Base-by-base conservation (phyloP, 2,888 invertebrate species). In the Stenichneumon culpator region DNA sequence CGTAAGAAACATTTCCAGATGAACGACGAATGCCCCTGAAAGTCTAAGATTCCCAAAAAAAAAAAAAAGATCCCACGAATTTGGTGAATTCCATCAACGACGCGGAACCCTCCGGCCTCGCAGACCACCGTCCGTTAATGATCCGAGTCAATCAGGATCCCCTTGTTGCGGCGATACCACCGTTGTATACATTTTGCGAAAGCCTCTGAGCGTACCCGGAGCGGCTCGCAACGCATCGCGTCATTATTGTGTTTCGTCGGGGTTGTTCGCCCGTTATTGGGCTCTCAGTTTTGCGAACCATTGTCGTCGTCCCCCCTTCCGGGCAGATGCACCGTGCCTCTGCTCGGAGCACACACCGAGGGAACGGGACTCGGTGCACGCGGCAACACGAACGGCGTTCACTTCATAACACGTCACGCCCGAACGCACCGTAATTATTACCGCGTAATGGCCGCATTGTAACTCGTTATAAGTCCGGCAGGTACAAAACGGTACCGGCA, bases 351-450 rank as follows among this genome's bases (percentile, higher is more conserved):
- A 1, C 39, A 39, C 39, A 39, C 9, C 39, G 19, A 19, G 28
- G 67, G 39, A 67, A 9, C 39, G 67, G 22, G 19, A 67, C 39
- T 19, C 25, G 11, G 16, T 54, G 67, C 67, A 36, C 67, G n/a
- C 52, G 52, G 14, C 47, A 39, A 39, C 19, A 19, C 39, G 67
- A 22, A 32, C 88, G 89, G 88, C 86, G 87, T 86, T 88, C 89
- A 85, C 87, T 87, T 87, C 87, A 86, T 73, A 52, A 69, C 73
- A 47, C 88, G 89, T 90, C 89, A 86, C 87, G 90, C 89, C 82
- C 91, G 90, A 91, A 91, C 90, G 90, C 90, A 85, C 88, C 89
- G 88, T 90, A 89, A 90, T 91, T 91, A 91, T 89, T 86, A 83
- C 84, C 87, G 86, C 87, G 89, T 91, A 91, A 92, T 90, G 89